Evolutionary conservation across 2,797 vertebrate species (phyloP).

Genomic region (Channa striata): DNA sequence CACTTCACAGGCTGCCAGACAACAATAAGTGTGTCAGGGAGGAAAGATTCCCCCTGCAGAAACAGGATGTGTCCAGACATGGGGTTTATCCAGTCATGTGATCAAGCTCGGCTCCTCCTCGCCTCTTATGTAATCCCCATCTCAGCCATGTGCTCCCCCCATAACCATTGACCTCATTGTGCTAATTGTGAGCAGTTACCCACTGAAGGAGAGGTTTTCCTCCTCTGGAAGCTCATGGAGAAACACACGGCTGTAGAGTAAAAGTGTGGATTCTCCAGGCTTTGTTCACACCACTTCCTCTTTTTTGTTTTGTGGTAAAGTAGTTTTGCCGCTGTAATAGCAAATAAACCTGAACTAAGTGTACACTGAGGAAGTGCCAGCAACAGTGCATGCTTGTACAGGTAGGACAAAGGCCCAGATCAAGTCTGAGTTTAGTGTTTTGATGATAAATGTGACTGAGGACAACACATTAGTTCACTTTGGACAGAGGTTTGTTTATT

Average conservation of each 20-base stretch:
- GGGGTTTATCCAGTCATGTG: conserved; percentile 67
- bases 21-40: conserved; percentile 58
- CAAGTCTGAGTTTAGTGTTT: not conserved
- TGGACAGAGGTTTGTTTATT: conserved; percentile 37
- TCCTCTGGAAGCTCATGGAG: not conserved
- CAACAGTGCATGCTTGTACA: not conserved
- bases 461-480: not conserved
- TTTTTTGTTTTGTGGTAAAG: conserved; percentile 23
- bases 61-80: conserved; percentile 62
- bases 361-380: conserved; percentile 4
- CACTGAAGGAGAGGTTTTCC: not conserved
- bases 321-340: not conserved
- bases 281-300: conserved; percentile 59
- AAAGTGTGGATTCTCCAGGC: conserved; percentile 8
- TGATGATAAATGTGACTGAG: conserved; percentile 14
- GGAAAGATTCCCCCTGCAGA: conserved; percentile 54
- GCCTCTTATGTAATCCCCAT: conserved; percentile 70
- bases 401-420: conserved; percentile 7
- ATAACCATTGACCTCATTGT: conserved; percentile 55
- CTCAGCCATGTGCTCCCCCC: conserved; percentile 55
- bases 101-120: conserved; percentile 55
- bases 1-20: conserved; percentile 19
- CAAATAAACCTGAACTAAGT: conserved; percentile 12
- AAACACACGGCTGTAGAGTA: not conserved
- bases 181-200: conserved; percentile 35